Conservation (phyloP, 2,888 invertebrate genomes). For the Nemoura dubitans region DNA sequence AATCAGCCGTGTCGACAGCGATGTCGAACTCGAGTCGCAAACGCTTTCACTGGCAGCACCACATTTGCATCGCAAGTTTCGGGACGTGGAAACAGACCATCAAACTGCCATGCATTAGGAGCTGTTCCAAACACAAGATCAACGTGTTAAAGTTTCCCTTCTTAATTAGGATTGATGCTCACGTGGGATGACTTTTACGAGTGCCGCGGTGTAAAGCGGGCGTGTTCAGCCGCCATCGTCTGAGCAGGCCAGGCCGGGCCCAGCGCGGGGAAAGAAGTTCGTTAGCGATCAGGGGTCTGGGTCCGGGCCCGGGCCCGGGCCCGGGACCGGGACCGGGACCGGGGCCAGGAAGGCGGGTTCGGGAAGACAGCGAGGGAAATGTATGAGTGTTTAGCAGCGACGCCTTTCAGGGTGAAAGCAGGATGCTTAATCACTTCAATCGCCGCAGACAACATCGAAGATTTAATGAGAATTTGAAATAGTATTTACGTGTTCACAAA, state of each 20-base stretch:
- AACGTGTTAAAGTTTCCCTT: constrained; percentile 5
- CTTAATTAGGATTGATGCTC: constrained; percentile 61
- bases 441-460: neutral
- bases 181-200: constrained; percentile 60
- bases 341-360: neutral
- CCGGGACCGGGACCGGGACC: neutral
- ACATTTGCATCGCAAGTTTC: neutral
- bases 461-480: constrained; percentile 22
- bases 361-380: constrained; percentile 52
- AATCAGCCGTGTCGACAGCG: neutral
- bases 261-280: constrained; percentile 31
- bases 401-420: constrained; percentile 37
- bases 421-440: constrained; percentile 15
- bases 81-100: neutral
- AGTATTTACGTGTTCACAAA: constrained; percentile 20
- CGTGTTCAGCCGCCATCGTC: constrained; percentile 53
- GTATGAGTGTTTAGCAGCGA: constrained; percentile 46
- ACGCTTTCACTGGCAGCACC: neutral
- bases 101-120: constrained; percentile 7
- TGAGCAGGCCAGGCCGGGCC: constrained; percentile 52
- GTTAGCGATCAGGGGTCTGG: constrained; percentile 34
- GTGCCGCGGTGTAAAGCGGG: constrained; percentile 54
- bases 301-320: neutral
- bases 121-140: neutral
- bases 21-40: neutral